These are phyloP conservation scores for Drosophila birchii DNA, from an alignment of 2,888 invertebrate genomes.

Conservation along the genomic window DNA sequence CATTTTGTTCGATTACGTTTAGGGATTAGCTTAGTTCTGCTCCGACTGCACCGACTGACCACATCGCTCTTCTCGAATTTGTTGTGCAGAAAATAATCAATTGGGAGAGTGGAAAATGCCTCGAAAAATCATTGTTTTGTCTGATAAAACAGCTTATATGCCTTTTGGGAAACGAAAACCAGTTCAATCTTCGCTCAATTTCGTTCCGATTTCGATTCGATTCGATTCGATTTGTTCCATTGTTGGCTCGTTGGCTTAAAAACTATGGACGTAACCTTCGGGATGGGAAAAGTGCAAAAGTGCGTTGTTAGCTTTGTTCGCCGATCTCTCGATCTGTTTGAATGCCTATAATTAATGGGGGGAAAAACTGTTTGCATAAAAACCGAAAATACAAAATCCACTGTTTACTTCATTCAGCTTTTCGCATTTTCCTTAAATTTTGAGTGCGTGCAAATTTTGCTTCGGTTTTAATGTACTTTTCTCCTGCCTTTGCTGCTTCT, in stretches of 20 bases:
- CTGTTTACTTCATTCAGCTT: constrained; percentile 10
- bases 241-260: constrained; percentile 82
- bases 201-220: constrained; percentile 31
- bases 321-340: constrained; percentile 10
- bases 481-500: background rate
- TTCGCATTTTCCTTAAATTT: constrained; percentile 29
- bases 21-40: constrained; percentile 44
- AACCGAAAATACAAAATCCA: constrained; percentile 24
- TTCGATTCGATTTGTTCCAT: constrained; percentile 52
- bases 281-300: constrained; percentile 85
- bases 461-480: constrained; percentile 13
- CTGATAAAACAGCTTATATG: constrained; percentile 34
- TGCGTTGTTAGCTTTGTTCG: constrained; percentile 72
- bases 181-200: constrained; percentile 36
- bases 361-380: constrained; percentile 26
- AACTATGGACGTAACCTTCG: constrained; percentile 85
- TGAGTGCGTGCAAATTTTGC: constrained; percentile 40
- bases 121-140: constrained; percentile 28
- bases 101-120: constrained; percentile 30
- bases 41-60: constrained; percentile 11
- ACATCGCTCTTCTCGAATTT: constrained; percentile 38
- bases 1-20: constrained; percentile 50
- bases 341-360: constrained; percentile 39
- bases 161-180: constrained; percentile 32
- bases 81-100: constrained; percentile 55